phyloP scores from a whole-genome alignment of 2,113 vertebrate species.

The Halichoerus grypus region DNA sequence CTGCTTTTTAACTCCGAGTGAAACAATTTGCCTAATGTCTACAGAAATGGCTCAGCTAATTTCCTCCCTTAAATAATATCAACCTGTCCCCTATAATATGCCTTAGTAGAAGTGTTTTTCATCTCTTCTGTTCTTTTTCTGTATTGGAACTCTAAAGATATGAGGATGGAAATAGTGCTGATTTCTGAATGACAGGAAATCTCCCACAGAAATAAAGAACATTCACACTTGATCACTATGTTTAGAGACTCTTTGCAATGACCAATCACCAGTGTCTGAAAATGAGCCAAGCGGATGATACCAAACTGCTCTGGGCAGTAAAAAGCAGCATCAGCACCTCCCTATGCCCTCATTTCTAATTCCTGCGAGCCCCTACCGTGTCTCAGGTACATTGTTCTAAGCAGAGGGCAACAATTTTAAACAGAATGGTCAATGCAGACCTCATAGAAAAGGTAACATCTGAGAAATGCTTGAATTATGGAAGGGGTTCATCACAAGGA shows the following conservation, averaged over 20 bases:
- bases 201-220: slow-evolving; percentile 37
- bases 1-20: slow-evolving; percentile 87
- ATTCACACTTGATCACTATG: background rate
- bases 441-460: background rate
- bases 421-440: background rate
- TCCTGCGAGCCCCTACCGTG: background rate
- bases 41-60: slow-evolving; percentile 87
- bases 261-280: slow-evolving; percentile 27
- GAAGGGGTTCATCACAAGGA: background rate
- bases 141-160: slow-evolving; percentile 46
- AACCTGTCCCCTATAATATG: slow-evolving; percentile 76
- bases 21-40: slow-evolving; percentile 87
- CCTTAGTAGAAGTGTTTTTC: slow-evolving; percentile 74
- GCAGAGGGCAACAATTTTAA: background rate
- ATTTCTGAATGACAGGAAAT: slow-evolving; percentile 24
- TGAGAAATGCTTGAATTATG: background rate
- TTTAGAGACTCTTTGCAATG: slow-evolving; percentile 60
- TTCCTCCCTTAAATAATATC: slow-evolving; percentile 85
- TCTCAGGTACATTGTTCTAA: background rate
- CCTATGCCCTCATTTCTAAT: background rate
- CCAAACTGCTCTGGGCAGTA: background rate
- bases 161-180: background rate
- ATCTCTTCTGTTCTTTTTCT: slow-evolving; percentile 13
- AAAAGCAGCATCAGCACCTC: slow-evolving; percentile 65
- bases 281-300: slow-evolving; percentile 45